Percentiles rank a stretch among this genome's conserved stretches.
These are phyloP conservation scores for Cyclophora albipunctata DNA, from an alignment of 2,888 invertebrate genomes.

Conservation along the genomic window DNA sequence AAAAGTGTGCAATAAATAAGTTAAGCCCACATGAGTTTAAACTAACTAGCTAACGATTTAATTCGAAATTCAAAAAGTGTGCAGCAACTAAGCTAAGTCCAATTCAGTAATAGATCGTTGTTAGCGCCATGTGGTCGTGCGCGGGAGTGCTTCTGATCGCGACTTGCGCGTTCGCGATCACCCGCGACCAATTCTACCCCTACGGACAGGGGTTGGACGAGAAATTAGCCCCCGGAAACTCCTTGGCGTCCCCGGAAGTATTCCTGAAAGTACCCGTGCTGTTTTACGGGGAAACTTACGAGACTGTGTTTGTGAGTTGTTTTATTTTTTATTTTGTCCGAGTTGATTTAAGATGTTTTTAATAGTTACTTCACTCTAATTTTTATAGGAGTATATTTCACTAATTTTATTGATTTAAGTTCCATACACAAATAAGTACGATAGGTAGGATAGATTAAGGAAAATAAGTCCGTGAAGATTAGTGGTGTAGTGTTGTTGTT, in stretches of 20 bases:
- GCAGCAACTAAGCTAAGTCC: too few species aligned
- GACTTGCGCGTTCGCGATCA: constrained; percentile 55
- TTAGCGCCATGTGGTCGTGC: constrained; percentile 60
- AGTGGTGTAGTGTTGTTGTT: too few species aligned
- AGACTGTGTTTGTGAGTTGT: constrained; percentile 87
- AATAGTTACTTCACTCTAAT: not conserved
- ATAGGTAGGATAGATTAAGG: too few species aligned
- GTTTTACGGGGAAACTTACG: constrained; percentile 86
- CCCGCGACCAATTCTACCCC: constrained; percentile 76
- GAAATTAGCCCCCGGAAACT: constrained; percentile 72
- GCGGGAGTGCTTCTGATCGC: constrained; percentile 44
- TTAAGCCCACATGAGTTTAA: too few species aligned
- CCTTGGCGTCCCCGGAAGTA: constrained; percentile 79
- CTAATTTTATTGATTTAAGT: too few species aligned
- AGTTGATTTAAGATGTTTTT: too few species aligned
- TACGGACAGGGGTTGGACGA: constrained; percentile 73
- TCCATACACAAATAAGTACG: too few species aligned
- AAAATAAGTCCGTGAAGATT: too few species aligned
- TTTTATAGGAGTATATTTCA: too few species aligned
- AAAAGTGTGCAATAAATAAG: too few species aligned
- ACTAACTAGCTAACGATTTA: too few species aligned
- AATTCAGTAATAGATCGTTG: constrained; percentile 36
- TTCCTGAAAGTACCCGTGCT: constrained; percentile 81
- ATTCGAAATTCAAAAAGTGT: too few species aligned
- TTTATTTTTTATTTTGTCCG: not conserved